Base-by-base conservation (phyloP, 2,113 vertebrate species). In the Glaucidium brasilianum region DNA sequence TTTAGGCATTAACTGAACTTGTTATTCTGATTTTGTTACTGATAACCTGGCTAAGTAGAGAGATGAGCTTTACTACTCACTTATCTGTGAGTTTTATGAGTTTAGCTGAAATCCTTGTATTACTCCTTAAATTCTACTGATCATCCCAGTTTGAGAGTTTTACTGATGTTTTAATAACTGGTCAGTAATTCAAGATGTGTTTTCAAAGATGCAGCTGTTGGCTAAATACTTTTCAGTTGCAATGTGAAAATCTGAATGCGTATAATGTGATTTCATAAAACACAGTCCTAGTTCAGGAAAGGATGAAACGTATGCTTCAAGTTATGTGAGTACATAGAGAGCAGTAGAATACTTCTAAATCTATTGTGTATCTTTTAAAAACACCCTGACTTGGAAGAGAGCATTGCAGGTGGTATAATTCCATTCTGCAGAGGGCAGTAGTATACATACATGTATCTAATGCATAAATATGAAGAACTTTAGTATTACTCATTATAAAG, bases 11-110 rank as follows among this genome's bases (percentile, higher is more conserved):
- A 96, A 79, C 77, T 91, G 84, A 85, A 85, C 62, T 85, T 91
- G 45, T 82, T 91, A 91, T 91, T 94, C 90, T 93, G 94, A 96
- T 97, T 93, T 90, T 87, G 62, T 89, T 88, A 53, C 73, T 76
- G 93, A 96, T 96, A 96, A 85, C 69, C 25, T 0, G 0, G 68
- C 43, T 88, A 93, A 83, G 78, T 75, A 71, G 72, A 73, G 77
- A 75, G 83, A 68, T 79, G 64, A 94, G 73, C 66, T 85, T 81
- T 94, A 34, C 72, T 90, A 35, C 87, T 95, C 29, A 68, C 62
- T 87, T 94, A 85, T 75, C 87, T 92, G 49, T 56, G 66, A 82
- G 49, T 87, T 91, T 89, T 92, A 30, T 59, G 78, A 90, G 62
- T 87, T 92, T 85, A 75, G 87, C 82, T 91, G 25, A 89, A 96